Evolutionary conservation across 2,113 vertebrate genomes (phyloP).

Genomic region (Uria lomvia): DNA sequence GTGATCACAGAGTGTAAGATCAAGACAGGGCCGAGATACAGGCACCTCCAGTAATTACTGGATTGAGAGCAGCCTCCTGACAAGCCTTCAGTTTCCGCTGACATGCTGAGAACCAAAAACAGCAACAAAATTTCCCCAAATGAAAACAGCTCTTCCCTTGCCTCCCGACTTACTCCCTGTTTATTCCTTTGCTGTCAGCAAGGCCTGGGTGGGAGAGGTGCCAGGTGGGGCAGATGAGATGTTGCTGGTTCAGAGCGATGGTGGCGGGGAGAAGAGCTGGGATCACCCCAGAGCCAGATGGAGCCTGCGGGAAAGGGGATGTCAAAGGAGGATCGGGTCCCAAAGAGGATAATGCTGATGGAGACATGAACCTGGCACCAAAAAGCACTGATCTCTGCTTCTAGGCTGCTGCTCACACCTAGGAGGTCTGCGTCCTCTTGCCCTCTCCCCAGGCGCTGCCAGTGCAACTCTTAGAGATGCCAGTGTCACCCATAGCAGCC

Average conservation of each 20-base stretch:
- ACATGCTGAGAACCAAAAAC: constrained; percentile 1
- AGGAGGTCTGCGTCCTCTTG: not conserved
- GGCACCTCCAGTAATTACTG: constrained; percentile 71
- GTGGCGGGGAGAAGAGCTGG: not conserved
- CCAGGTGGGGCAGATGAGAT: not conserved
- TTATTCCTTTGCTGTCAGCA: not conserved
- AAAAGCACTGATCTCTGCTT: not conserved
- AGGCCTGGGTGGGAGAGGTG: not conserved
- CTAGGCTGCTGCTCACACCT: not conserved
- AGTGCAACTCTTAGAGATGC: not conserved
- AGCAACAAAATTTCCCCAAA: not conserved
- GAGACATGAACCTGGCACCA: not conserved
- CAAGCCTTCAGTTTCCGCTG: constrained; percentile 55
- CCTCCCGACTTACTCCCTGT: not conserved
- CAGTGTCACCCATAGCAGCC: not conserved
- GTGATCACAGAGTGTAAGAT: constrained; percentile 64
- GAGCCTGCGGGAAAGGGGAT: not conserved
- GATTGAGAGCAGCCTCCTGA: constrained; percentile 62
- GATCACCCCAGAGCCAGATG: fast-evolving
- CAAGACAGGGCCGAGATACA: constrained; percentile 63
- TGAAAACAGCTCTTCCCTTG: not conserved
- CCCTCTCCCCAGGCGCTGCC: not conserved
- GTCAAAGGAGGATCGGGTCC: not conserved
- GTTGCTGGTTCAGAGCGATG: not conserved
- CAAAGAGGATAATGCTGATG: not conserved